Conservation (phyloP, 2,113 vertebrate species). For the Nerophis lumbriciformis region DNA sequence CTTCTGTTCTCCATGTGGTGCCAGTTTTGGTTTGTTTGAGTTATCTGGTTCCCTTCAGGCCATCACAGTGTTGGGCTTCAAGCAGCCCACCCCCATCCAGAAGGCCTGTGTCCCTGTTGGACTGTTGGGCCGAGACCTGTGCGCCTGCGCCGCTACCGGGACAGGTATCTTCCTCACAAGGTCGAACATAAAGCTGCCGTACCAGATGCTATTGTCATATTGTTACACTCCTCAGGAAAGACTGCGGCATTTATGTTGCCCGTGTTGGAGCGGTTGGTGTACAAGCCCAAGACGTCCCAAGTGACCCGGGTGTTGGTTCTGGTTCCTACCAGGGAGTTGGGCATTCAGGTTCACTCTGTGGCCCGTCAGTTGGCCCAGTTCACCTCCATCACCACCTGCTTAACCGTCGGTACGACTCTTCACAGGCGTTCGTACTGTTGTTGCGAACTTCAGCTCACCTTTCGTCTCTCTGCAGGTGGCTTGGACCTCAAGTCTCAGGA, state of each 20-base stretch:
- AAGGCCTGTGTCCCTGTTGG: slow-evolving; percentile 94
- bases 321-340: slow-evolving; percentile 92
- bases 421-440: not conserved
- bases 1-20: too few species aligned
- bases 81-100: slow-evolving; percentile 93
- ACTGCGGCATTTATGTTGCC: slow-evolving; percentile 94
- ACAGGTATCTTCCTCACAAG: slow-evolving; percentile 73
- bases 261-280: slow-evolving; percentile 90
- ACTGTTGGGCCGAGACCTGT: slow-evolving; percentile 90
- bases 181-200: too few species aligned
- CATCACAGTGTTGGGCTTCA: slow-evolving; percentile 86
- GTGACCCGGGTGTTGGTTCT: slow-evolving; percentile 88
- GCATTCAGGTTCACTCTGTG: slow-evolving; percentile 94
- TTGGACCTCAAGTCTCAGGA: slow-evolving; percentile 95
- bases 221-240: slow-evolving; percentile 76
- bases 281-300: slow-evolving; percentile 87
- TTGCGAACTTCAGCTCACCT: not conserved
- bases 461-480: slow-evolving; percentile 73
- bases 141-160: slow-evolving; percentile 94
- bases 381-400: slow-evolving; percentile 82
- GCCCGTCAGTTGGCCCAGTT: slow-evolving; percentile 90
- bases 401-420: slow-evolving; percentile 84
- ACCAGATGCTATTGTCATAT: too few species aligned
- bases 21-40: not conserved
- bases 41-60: slow-evolving; percentile 69